These are phyloP conservation scores for Chamaetylas fuelleborni DNA, from an alignment of 2,113 vertebrate species.

Conservation along the genomic window DNA sequence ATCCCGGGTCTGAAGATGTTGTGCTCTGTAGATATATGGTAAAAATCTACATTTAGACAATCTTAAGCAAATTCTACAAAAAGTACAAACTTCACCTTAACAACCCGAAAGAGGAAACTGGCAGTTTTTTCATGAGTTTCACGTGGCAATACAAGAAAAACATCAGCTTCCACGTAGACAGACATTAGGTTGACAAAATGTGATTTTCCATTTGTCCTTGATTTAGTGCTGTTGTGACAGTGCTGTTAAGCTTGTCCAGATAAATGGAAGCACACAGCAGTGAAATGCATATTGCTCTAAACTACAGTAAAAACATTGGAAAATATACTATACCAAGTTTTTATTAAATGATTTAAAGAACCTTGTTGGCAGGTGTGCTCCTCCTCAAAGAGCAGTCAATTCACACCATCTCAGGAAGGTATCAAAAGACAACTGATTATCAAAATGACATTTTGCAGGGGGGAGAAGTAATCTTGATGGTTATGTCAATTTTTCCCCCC, in stretches of 20 bases:
- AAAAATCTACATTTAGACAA: background rate
- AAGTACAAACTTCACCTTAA: background rate
- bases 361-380: background rate
- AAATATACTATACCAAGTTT: background rate
- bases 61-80: background rate
- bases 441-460: background rate
- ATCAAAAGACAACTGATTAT: background rate
- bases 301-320: background rate
- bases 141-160: background rate
- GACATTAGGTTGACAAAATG: background rate
- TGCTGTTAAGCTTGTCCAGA: background rate
- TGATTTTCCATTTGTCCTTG: background rate
- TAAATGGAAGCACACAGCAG: background rate
- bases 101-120: background rate
- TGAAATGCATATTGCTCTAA: background rate
- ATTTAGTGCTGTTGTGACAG: background rate
- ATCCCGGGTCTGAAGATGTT: background rate
- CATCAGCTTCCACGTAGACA: background rate
- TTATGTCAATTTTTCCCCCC: background rate
- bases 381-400: background rate
- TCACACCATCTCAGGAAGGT: background rate
- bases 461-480: background rate
- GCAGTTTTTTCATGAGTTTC: background rate
- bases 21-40: background rate
- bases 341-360: background rate